phyloP scores from a whole-genome alignment of 2,888 invertebrate genomes.

The Heliconius erato region DNA sequence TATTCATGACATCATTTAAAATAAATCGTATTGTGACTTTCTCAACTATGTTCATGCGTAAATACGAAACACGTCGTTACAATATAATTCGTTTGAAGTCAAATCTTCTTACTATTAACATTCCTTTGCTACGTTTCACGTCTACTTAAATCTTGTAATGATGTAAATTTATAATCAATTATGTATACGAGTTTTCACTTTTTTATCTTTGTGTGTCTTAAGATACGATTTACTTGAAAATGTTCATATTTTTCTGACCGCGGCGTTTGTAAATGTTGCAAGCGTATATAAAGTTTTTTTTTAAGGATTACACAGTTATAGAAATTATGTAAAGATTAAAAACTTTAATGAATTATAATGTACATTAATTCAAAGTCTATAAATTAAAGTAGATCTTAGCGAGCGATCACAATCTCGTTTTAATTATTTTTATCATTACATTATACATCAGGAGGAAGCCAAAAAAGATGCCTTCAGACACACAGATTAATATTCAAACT shows the following conservation, averaged over 20 bases:
- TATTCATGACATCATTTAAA: conserved; percentile 5
- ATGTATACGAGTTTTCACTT: not conserved
- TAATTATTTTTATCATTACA: too few relatives aligned
- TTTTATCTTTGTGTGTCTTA: not conserved
- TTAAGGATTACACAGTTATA: too few relatives aligned
- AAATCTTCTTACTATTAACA: conserved; percentile 29
- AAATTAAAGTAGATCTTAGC: too few relatives aligned
- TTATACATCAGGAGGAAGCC: too few relatives aligned
- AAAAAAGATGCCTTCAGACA: too few relatives aligned
- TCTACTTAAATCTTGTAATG: conserved; percentile 6
- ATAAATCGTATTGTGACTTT: conserved; percentile 3
- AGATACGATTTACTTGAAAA: not conserved
- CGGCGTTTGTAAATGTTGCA: not conserved
- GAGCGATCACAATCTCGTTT: too few relatives aligned
- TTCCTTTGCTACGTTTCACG: conserved; percentile 2
- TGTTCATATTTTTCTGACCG: not conserved
- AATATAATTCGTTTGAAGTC: conserved; percentile 24
- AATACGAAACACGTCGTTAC: not conserved
- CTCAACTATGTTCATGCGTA: conserved; percentile 7
- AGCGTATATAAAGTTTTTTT: too few relatives aligned
- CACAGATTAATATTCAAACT: too few relatives aligned
- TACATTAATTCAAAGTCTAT: too few relatives aligned
- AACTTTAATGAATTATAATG: too few relatives aligned
- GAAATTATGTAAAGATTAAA: too few relatives aligned
- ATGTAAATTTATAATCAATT: not conserved